Conservation (phyloP, 2,797 vertebrate species). For the Hapalemur alaotrensis region DNA sequence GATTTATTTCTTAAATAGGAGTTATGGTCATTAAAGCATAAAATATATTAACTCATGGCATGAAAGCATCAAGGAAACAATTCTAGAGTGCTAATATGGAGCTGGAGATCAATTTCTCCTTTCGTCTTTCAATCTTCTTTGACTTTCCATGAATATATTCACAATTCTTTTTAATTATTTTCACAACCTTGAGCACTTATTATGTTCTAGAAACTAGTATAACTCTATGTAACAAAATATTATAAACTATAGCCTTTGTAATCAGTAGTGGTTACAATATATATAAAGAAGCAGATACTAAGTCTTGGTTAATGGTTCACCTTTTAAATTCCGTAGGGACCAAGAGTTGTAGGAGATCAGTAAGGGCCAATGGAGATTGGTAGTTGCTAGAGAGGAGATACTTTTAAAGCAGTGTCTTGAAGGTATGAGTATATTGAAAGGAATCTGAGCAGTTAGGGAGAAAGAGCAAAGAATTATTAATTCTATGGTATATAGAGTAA, state of each 20-base stretch:
- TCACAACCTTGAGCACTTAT: not conserved
- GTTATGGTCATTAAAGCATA: not conserved
- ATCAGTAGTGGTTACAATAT: not conserved
- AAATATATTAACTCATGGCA: not conserved
- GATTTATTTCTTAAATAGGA: not conserved
- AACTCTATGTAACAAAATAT: not conserved
- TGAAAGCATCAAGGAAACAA: not conserved
- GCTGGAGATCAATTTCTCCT: not conserved
- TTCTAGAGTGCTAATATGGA: not conserved
- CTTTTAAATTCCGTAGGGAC: not conserved
- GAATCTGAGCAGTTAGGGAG: not conserved
- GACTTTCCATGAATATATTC: not conserved
- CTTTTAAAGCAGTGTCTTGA: not conserved
- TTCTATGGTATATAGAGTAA: not conserved
- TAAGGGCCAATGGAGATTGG: not conserved
- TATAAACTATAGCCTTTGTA: not conserved
- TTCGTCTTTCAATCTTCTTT: not conserved
- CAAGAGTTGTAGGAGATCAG: not conserved
- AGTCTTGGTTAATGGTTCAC: not conserved
- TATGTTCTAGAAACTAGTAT: not conserved
- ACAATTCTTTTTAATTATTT: not conserved
- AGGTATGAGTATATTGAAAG: not conserved
- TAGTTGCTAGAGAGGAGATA: not conserved
- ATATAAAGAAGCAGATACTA: not conserved
- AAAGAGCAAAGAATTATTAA: not conserved